Evolutionary conservation across 2,888 invertebrate species (phyloP).

Genomic region (Malthinus flaveolus): DNA sequence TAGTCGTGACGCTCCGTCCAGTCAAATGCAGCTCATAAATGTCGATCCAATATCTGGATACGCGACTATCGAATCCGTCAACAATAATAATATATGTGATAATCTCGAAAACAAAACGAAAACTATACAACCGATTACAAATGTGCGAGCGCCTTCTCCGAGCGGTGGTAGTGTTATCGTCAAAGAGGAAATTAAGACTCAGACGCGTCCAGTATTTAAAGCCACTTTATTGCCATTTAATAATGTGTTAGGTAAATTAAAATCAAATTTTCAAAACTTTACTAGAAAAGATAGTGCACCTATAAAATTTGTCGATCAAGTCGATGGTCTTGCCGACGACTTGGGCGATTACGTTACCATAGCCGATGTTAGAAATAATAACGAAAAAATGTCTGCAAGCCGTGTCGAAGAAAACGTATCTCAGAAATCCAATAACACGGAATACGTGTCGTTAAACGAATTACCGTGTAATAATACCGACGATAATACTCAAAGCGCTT

Average conservation of each 20-base stretch:
- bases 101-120: slow-evolving; percentile 11
- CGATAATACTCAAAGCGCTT: slow-evolving; percentile 30
- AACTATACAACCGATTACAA: slow-evolving; percentile 26
- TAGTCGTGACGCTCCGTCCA: slow-evolving; percentile 30
- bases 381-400: slow-evolving; percentile 58
- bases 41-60: slow-evolving; percentile 51
- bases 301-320: neutral
- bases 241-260: slow-evolving; percentile 72
- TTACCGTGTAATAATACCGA: slow-evolving; percentile 59
- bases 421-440: slow-evolving; percentile 62
- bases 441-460: slow-evolving; percentile 82
- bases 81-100: slow-evolving; percentile 21
- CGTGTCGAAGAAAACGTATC: slow-evolving; percentile 54
- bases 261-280: slow-evolving; percentile 51
- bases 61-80: slow-evolving; percentile 49
- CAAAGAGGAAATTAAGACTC: slow-evolving; percentile 37
- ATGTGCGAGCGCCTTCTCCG: slow-evolving; percentile 48
- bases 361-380: slow-evolving; percentile 80
- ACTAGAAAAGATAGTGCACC: slow-evolving; percentile 57
- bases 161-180: slow-evolving; percentile 49
- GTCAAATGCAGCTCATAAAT: slow-evolving; percentile 46
- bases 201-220: slow-evolving; percentile 50
- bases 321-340: slow-evolving; percentile 52
- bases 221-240: slow-evolving; percentile 66
- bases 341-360: slow-evolving; percentile 85